Evolutionary conservation across 1,140 invertebrate species (phyloP), one percentile per base, ranked within the genome.

Genomic region (Vanessa atalanta): DNA sequence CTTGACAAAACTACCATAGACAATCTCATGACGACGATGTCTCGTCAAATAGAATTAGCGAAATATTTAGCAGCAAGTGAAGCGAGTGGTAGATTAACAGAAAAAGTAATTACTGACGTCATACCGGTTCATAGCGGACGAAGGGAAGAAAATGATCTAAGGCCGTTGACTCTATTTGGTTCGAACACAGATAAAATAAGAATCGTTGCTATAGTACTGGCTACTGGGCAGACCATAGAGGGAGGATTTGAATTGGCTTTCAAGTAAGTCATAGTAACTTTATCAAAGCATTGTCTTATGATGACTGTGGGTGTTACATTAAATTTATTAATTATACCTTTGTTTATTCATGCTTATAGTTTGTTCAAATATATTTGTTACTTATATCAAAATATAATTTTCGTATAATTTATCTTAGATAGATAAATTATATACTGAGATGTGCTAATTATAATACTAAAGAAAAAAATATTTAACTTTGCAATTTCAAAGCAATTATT

Each of bases 21-120:
- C 80, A 95, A 94, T 57, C 94, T 97, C 71, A 95, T 96, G 51
- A 95, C 94, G 65, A 96, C 96, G 0, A 95, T 97, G 65, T 93
- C 93, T 3, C 89, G 94, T 11, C 96, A 97, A 86, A 94, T 95
- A 77, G 95, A 96, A 78, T 90, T 96, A 9, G 93, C 94, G 0
- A 95, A 96, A 75, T 96, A 95, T 85, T 81, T 97, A 8, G 91
- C 94, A 0, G 90, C 91, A 15, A 95, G 94, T 64, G 96, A 96
- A 83, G 86, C 88, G 14, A 93, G 92, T 57, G 93, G 93, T 5
- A 75, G 88, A 26, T 79, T 88, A 23, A 90, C 73, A 0, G 82
- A 91, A 3, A 90, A 89, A 67, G 77, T 91, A 0, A 73, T 93
- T 0, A 77, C 80, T 20, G 87, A 90, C 26, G 83, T 93, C 0